Evolutionary conservation across 2,113 vertebrate genomes (phyloP).

Genomic region (Otocyon megalotis): DNA sequence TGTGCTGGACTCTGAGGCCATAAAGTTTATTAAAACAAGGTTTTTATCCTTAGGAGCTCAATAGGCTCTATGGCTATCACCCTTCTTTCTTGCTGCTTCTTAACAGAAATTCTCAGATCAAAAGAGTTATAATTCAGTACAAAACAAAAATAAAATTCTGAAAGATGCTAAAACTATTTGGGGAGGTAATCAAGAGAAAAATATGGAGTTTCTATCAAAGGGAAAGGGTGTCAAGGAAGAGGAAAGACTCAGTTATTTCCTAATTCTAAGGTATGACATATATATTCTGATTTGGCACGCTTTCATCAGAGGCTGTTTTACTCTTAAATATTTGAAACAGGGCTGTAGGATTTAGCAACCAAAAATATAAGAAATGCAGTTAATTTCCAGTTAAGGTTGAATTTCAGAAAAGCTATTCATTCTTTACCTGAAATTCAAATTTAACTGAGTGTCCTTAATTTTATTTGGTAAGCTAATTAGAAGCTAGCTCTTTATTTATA

Average conservation of each 20-base stretch:
- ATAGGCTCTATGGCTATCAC: not conserved
- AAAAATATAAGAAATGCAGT: not conserved
- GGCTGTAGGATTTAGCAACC: not conserved
- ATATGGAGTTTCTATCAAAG: not conserved
- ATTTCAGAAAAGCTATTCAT: not conserved
- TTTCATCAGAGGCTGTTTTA: not conserved
- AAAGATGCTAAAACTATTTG: not conserved
- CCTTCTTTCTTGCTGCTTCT: not conserved
- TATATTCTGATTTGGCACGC: not conserved
- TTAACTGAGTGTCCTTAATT: not conserved
- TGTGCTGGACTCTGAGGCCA: not conserved
- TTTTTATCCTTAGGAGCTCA: not conserved
- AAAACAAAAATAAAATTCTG: not conserved
- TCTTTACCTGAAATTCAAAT: constrained; percentile 35
- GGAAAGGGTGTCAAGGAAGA: not conserved
- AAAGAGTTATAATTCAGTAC: not conserved
- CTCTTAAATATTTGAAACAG: not conserved
- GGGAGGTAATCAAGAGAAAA: not conserved
- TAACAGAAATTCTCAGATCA: not conserved
- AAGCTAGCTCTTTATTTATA: not conserved
- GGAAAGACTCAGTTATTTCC: not conserved
- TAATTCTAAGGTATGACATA: not conserved
- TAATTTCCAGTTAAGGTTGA: not conserved
- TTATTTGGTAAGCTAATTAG: not conserved
- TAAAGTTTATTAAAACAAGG: not conserved